Base-by-base conservation (phyloP, 2,797 vertebrate genomes). In the Gallinago stenura region DNA sequence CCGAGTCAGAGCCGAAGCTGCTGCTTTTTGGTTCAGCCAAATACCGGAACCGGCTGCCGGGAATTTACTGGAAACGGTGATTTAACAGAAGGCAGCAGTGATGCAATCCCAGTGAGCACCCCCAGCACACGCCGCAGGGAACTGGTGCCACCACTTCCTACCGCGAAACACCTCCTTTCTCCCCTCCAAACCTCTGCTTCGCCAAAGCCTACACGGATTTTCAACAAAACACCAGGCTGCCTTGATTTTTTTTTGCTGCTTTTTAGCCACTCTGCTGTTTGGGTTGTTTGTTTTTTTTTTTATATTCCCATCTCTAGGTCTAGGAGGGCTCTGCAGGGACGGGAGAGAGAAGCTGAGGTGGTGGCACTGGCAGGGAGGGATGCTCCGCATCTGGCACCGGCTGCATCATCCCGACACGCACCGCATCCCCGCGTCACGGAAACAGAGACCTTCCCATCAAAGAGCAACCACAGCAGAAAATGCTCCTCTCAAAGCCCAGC, bases 341-440 rank as follows among this genome's bases (percentile, higher is more conserved):
- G 58, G 83, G 41, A 58, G 35, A 79, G 45, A 48, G 48, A 31
- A 39, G 28, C 37, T 70, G 28, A 87, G 58, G 48, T 7, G 7
- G 45, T 0, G 1, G 46, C 6, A 68, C 57, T 39, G 16, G 41
- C 41, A 41, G 16, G 51, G 51, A 30, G 28, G 51, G 72, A 86
- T 72, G 78, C 58, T 90, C 73, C 2, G 5, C 26, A 76, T 31
- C 76, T 54, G 2, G 0, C 16, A 18, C 30, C 31, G 15, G 69
- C n/a, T 2, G 0, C 87, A 61, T 61, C 69, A 57, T 45, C 87
- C 61, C 0, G 0, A 51, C 0, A 0, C 41, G 30, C 0, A 0
- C 57, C 35, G 75, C 83, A 51, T 50, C 77, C 60, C 85, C 33
- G 69, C n/a, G 10, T 31, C 56, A 45, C 1, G 12, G 45, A 46